These are phyloP conservation scores for Mormyrops attenuatus DNA, from an alignment of 2,797 vertebrate species.

Conservation along the genomic window DNA sequence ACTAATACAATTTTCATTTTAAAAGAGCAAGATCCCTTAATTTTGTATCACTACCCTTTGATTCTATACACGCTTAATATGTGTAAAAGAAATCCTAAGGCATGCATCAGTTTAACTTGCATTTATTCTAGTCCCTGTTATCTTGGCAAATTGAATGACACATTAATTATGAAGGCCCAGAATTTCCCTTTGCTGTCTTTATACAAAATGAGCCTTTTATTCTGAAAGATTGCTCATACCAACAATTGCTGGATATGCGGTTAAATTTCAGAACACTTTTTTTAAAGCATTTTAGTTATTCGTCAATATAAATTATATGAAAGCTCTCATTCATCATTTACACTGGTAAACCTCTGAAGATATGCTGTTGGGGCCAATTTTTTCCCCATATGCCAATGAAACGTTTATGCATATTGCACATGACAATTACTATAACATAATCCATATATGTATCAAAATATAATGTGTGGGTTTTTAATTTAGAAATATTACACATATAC, in stretches of 20 bases:
- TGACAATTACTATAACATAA: neutral
- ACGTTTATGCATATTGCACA: neutral
- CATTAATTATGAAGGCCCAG: neutral
- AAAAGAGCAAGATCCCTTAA: neutral
- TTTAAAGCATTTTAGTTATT: neutral
- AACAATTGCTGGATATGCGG: neutral
- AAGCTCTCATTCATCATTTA: neutral
- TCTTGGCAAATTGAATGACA: slow-evolving; percentile 11
- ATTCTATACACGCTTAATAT: neutral
- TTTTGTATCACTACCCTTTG: neutral
- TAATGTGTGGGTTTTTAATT: neutral
- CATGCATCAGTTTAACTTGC: neutral
- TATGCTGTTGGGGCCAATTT: neutral
- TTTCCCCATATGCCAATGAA: neutral
- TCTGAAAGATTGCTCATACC: neutral
- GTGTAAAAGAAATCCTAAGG: neutral
- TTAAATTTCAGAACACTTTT: neutral
- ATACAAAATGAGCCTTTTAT: slow-evolving; percentile 7
- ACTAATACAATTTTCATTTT: neutral
- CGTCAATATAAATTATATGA: neutral
- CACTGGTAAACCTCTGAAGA: neutral
- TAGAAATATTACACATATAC: neutral
- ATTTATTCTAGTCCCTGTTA: neutral
- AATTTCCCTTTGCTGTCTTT: neutral
- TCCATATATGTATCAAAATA: neutral